These are phyloP conservation scores for Coregonus clupeaformis DNA, from an alignment of 2,113 vertebrate genomes.

Conservation along the genomic window DNA sequence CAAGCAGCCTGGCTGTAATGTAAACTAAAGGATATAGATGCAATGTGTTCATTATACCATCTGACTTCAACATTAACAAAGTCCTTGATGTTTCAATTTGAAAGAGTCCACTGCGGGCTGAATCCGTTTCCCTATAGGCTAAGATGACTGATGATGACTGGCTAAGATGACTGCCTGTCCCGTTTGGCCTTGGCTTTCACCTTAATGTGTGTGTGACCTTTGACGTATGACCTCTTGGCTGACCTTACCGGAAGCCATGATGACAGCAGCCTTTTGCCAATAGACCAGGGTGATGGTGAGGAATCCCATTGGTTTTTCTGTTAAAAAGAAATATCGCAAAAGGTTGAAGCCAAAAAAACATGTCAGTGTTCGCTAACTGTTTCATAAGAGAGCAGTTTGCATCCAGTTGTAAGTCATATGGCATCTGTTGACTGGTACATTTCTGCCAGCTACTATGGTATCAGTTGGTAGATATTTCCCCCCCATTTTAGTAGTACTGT, in stretches of 20 bases:
- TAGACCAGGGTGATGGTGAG: slow-evolving; percentile 99
- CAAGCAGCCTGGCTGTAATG: slow-evolving; percentile 41
- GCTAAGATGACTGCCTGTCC: slow-evolving; percentile 89
- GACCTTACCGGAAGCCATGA: slow-evolving; percentile 98
- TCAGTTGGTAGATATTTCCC: no score
- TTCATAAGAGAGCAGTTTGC: slow-evolving; percentile 13
- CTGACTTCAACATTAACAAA: slow-evolving; percentile 94
- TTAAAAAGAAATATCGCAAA: slow-evolving; percentile 88
- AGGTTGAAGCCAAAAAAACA: slow-evolving; percentile 67
- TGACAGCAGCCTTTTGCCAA: slow-evolving; percentile 97
- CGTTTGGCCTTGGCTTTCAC: slow-evolving; percentile 96
- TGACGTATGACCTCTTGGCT: slow-evolving; percentile 97
- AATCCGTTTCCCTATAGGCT: slow-evolving; percentile 94
- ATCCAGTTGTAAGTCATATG: slow-evolving; percentile 47
- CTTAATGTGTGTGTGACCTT: slow-evolving; percentile 95
- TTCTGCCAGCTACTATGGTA: no score
- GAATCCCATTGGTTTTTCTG: slow-evolving; percentile 84
- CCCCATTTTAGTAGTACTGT: no score
- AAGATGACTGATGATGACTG: slow-evolving; percentile 19
- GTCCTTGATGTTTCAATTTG: slow-evolving; percentile 98
- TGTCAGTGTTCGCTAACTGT: slow-evolving; percentile 23
- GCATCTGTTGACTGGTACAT: slow-evolving; percentile 16
- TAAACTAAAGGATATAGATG: slow-evolving; percentile 51
- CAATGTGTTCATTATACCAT: slow-evolving; percentile 63
- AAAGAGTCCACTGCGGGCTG: slow-evolving; percentile 96